Base-by-base conservation (phyloP, 1,140 invertebrate genomes). In the Solenopsis invicta region DNA sequence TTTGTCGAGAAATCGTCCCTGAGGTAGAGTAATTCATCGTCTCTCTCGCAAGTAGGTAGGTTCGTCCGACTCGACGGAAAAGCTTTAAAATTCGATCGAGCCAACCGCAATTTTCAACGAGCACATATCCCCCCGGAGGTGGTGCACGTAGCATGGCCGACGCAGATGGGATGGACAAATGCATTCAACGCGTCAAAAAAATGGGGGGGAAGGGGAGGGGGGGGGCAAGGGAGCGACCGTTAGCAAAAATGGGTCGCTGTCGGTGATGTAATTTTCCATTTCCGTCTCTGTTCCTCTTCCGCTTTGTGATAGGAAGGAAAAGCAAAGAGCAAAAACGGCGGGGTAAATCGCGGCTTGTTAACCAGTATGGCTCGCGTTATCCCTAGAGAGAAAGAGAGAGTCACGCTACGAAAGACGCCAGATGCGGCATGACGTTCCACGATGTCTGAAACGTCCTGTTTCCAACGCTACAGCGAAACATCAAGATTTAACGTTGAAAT, bases 81-180 rank as follows among this genome's bases (percentile, higher is more conserved):
- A 86, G 69, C 48, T 81, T 81, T 71, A 69, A 86, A 86, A 86
- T 81, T 81, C 76, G 76, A 86, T 62, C 77, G 64, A 78, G 62
- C 64, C 21, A 86, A 24, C 77, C 85, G 54, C 52, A 86, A 81
- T 81, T 81, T 81, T 54, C 62, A 69, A 62, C 48, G 54, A 71
- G 66, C 64, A 21, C 41, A 69, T 59, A 62, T 80, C 48, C 29
- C 29, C n/a, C 24, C 52, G n/a, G 54, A 52, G 37, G 24, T 54
- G 24, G 21, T 67, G 37, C 48, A 54, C 61, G 21, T 24, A 54
- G 34, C 3, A 21, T 48, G 21, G 45, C 18, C 50, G 18, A 29
- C 61, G 2, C 21, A 45, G 66, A 9, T 24, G 50, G 72, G 9
- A 48, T 9, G 59, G 29, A 34, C 61, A 76, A 59, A 29, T 67